A percentile compares a stretch with the other conserved stretches of the same genome.
phyloP scores from a whole-genome alignment of 2,113 vertebrate species.

The Gallinago jamesoni region DNA sequence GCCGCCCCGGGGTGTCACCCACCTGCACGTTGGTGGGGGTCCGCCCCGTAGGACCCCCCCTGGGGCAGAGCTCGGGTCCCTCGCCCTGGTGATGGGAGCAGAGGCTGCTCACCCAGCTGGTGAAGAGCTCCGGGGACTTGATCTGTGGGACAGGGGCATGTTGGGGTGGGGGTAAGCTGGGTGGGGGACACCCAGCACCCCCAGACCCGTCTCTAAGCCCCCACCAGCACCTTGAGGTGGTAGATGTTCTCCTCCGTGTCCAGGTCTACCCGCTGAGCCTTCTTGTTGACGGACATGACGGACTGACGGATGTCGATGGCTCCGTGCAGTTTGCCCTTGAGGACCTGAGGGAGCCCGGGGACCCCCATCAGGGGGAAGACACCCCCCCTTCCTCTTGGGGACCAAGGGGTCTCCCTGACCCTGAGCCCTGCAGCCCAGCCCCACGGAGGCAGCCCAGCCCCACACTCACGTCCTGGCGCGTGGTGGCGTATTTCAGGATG shows the following conservation, averaged over 20 bases:
- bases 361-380: not conserved
- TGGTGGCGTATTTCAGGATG: constrained; percentile 86
- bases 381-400: not conserved
- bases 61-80: constrained; percentile 50
- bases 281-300: constrained; percentile 93
- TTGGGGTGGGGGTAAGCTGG: not conserved
- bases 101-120: constrained; percentile 90
- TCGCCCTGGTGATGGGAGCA: constrained; percentile 84
- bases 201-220: not conserved
- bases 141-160: constrained; percentile 64
- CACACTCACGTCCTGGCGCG: constrained; percentile 87
- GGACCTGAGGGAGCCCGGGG: constrained; percentile 68
- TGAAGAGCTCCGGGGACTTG: constrained; percentile 86
- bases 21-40: not conserved
- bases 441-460: fast-evolving
- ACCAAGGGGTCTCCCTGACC: not conserved
- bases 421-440: fast-evolving
- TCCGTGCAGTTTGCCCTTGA: constrained; percentile 88
- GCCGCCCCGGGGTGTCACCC: not conserved
- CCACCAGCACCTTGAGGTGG: constrained; percentile 85
- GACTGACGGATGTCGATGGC: constrained; percentile 87
- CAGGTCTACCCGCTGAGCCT: constrained; percentile 89
- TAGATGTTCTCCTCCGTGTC: constrained; percentile 92
- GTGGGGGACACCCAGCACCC: fast-evolving
- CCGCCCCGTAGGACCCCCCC: not conserved